Base-by-base conservation (phyloP, 2,888 invertebrate genomes). In the Nezara viridula region DNA sequence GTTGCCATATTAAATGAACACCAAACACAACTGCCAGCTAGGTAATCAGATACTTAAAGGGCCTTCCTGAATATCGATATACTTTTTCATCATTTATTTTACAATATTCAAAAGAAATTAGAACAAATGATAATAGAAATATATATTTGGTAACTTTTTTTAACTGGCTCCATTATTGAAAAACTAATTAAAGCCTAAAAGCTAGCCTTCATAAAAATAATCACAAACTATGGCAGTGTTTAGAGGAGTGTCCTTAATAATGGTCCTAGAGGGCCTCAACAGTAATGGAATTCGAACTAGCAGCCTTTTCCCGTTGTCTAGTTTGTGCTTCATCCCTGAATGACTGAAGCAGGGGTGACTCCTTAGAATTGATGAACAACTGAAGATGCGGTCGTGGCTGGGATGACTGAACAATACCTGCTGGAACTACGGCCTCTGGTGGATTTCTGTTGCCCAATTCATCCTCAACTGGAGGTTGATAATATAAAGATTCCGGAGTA, bases 391-490 rank as follows among this genome's bases (percentile, higher is more conserved):
- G 91, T 52, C 92, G 91, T 0, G 94, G 94, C 87, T 93, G 93
- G 12, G 93, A 92, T 10, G 93, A 93, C 91, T 93, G 93, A 6
- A 93, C 93, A 89, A 94, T 93, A 24, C 94, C 94, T 7, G 93
- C 93, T 24, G 94, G 94, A n/a, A 92, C 92, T 66, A 93, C 91
- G 6, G 93, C 92, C 86, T 92, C 92, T 1, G 92, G 92, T 0
- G 92, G 92, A 55, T 91, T 91, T 81, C 92, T 90, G 91, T 92
- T 91, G 37, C 91, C 92, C 50, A 92, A 91, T 60, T 91, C 91
- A 21, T 91, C 90, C 55, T 91, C 91, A 40, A 89, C 85, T 16
- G 91, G 90, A 21, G 91, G 91, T 90, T 91, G 92, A 90, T 91
- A 91, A 91, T 90, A 91, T 40, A 91, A 91, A 7, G 91, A 90